Evolutionary conservation across 64 coral and sea anemone genomes (phyloP).

Genomic region (Stichodactyla mertensii): DNA sequence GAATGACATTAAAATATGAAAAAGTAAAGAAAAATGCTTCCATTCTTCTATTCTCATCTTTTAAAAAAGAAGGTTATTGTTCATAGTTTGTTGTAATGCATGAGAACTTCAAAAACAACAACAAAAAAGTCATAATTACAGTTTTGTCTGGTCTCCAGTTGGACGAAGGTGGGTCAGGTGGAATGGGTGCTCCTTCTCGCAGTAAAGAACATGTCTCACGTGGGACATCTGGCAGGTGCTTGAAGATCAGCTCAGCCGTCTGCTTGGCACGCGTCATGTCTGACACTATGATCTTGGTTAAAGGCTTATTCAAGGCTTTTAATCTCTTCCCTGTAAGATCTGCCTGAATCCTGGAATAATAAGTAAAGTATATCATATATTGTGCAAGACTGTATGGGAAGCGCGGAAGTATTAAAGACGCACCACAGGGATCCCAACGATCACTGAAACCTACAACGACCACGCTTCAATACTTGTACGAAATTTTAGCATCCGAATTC

Average conservation of each 20-base stretch:
- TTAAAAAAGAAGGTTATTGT: too few species aligned
- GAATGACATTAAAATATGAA: too few species aligned
- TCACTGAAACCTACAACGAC: too few species aligned
- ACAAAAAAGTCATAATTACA: conserved; percentile 26
- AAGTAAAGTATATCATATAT: neutral
- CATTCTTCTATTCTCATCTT: too few species aligned
- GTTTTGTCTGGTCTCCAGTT: conserved; percentile 74
- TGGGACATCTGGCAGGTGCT: conserved; percentile 60
- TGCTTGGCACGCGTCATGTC: conserved; percentile 70
- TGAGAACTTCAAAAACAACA: too few species aligned
- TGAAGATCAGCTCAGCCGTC: conserved; percentile 86
- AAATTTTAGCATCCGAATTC: neutral
- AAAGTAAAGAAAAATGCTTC: too few species aligned
- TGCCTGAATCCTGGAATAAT: conserved; percentile 68
- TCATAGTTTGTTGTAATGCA: too few species aligned
- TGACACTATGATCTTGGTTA: conserved; percentile 73
- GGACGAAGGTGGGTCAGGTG: conserved; percentile 72
- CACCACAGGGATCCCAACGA: neutral
- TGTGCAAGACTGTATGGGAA: too few species aligned
- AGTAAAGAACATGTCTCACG: conserved; percentile 66
- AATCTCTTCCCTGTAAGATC: conserved; percentile 73
- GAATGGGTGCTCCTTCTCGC: conserved; percentile 74
- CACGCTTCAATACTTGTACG: neutral
- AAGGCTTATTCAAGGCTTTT: conserved; percentile 53
- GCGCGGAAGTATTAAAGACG: too few species aligned